Evolutionary conservation across 1,140 invertebrate genomes (phyloP), one percentile per base, ranked within the genome.

Genomic region (Pseudomyrmex sp.): DNA sequence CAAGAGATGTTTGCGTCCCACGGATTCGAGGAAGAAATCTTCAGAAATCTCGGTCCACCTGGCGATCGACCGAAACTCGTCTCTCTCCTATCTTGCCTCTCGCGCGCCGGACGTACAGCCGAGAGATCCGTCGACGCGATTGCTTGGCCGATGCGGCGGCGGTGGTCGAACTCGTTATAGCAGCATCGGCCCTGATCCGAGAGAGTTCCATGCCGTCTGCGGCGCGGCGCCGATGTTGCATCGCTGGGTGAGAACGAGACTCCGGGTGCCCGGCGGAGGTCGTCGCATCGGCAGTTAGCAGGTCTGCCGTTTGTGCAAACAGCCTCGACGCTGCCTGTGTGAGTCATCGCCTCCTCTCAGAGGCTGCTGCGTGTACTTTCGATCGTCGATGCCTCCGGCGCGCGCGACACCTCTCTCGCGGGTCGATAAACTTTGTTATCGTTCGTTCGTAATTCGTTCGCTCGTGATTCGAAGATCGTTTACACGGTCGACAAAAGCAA

Each of bases 241-340:
- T 76, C 74, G 61, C 15, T 63, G 35, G 50, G 62, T 48, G 50
- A 77, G 65, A 79, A 79, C 65, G 35, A 35, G 52, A n/a, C 61
- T 66, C 68, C 26, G 56, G 5, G 5, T 7, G 44, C 23, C n/a
- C 58, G 68, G 18, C 70, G 72, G 82, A 83, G 82, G 82, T 82
- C 83, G 83, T 85, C 73, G 63, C 83, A 72, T 82, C 61, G 56
- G 68, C 59, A 83, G 84, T 85, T 85, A 85, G 69, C 84, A 69
- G 70, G 65, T 85, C 62, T 69, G 84, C 80, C 62, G 84, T 85
- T 83, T 84, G 70, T 75, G 80, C 84, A 83, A 85, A 85, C 80
- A 84, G 66, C 80, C 54, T 68, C 62, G 70, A 74, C 83, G 52
- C 23, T 44, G 62, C 63, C 52, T 50, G 76, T 48, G 70, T 83